phyloP scores from a whole-genome alignment of 2,888 invertebrate species.

The Perizoma flavofasciatum region DNA sequence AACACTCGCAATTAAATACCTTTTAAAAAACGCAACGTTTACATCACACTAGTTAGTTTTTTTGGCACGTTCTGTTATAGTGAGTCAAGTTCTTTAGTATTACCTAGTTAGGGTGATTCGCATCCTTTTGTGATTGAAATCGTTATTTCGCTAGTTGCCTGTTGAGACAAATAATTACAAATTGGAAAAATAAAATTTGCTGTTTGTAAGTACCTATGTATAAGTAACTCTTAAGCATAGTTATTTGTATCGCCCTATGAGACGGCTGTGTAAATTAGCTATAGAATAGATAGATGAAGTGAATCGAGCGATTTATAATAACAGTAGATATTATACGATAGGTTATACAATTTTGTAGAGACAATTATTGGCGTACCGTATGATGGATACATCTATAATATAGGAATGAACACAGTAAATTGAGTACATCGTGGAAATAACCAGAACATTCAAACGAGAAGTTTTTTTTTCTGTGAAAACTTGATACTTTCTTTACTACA shows the following conservation, averaged over 20 bases:
- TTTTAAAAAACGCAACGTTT: conserved; percentile 15
- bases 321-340: conserved; percentile 9
- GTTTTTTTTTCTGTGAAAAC: too few relatives aligned
- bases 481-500: too few relatives aligned
- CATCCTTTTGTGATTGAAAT: conserved; percentile 28
- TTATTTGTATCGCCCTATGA: conserved; percentile 26
- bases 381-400: not conserved
- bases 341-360: conserved; percentile 12
- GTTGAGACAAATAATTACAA: conserved; percentile 35
- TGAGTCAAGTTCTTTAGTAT: conserved; percentile 5
- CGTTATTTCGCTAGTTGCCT: conserved; percentile 40
- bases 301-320: conserved; percentile 19
- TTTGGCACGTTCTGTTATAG: conserved; percentile 14
- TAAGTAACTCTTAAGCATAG: conserved; percentile 19
- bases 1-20: conserved; percentile 1
- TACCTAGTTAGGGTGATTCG: conserved; percentile 24
- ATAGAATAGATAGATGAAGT: conserved; percentile 18
- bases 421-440: too few relatives aligned
- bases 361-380: conserved; percentile 16
- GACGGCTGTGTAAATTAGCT: conserved; percentile 35
- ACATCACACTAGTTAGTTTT: conserved; percentile 7
- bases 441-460: too few relatives aligned
- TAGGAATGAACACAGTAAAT: too few relatives aligned
- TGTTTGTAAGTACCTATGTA: conserved; percentile 22
- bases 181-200: conserved; percentile 30